Evolutionary conservation across 2,113 vertebrate species (phyloP), one percentile per base, ranked within the genome.

Genomic region (Oncorhynchus tshawytscha): DNA sequence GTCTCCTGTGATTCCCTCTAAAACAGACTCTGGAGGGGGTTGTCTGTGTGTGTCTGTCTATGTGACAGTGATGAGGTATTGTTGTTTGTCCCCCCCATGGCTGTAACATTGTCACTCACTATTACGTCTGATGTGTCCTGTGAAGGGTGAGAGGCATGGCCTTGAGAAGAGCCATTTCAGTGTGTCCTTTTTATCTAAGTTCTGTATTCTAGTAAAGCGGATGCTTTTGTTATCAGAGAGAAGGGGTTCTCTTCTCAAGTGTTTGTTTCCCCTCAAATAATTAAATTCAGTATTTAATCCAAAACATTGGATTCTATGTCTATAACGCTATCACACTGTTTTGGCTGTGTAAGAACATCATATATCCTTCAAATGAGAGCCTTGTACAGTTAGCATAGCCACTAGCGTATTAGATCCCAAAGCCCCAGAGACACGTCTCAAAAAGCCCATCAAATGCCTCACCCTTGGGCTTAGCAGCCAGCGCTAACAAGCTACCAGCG

Each of bases 401-500:
- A 9, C 67, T 68, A 39, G 67, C 31, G 29, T 68, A 31, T 34
- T n/a, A 22, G 67, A 27, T n/a, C 16, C 29, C 18, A 68, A 68
- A 68, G 31, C 16, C 6, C 16, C 29, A 39, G 31, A 34, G 27
- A 16, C 27, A 3, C 2, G 16, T 67, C 27, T 31, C 18, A 68
- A 9, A 39, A 39, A 68, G 67, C 31, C 11, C 16, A 34, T 39
- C 31, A 68, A 68, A 16, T 18, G 22, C 31, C 29, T 66, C 27
- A 31, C 65, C 65, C 65, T 15, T 67, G 25, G 27, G 65, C 27
- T 25, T 24, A 16, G 65, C 27, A 60, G 72, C 69, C 64, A 57
- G 39, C 67, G 51, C 51, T n/a, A 75, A 74, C 24, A 22, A 83
- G 82, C 84, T 87, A 82, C 78, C 74, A 89, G 88, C 84, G 54